Base-by-base conservation (phyloP, 1,140 invertebrate genomes). In the Drosophila jambulina region DNA sequence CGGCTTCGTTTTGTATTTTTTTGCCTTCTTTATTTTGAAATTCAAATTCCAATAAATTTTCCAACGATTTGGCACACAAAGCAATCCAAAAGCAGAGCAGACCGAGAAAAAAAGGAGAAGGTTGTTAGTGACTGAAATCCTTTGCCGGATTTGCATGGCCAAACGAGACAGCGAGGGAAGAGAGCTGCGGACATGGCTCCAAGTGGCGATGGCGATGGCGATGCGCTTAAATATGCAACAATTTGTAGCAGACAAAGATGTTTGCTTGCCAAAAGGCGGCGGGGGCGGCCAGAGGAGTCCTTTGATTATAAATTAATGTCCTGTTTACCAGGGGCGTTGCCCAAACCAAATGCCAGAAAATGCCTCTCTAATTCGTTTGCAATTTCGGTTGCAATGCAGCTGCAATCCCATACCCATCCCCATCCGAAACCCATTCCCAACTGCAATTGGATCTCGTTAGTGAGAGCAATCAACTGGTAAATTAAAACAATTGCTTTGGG, bases 11-110 rank as follows among this genome's bases (percentile, higher is more conserved):
- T 23, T 15, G 15, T 9, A 12, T 29, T 54, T 53, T 53, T 53
- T 19, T 15, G 17, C 21, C 32, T 75, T 43, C 46, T 64, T 43
- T 75, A 81, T 88, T 88, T 88, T 85, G 85, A 91, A 90, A 85
- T 90, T 90, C 85, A 90, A 90, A 90, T 90, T 88, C 80, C 80
- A 90, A 90, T 91, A 90, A 90, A 90, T 90, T 90, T 90, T 82
- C 86, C 86, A 90, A 76, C 81, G 82, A 90, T 90, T 90, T 90
- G 86, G 80, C 85, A 80, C 80, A 86, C 83, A 86, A 87, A 86
- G 80, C 71, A 67, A 72, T 70, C 62, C 67, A 38, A 68, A 68
- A 45, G 34, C 46, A 40, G 40, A 27, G 36, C 43, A 54, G 51
- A 36, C 34, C 42, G 19, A 38, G 27, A 42, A 63, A 68, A 49